These are phyloP conservation scores for Prosapia bicincta DNA, from an alignment of 2,888 invertebrate genomes.

Conservation along the genomic window DNA sequence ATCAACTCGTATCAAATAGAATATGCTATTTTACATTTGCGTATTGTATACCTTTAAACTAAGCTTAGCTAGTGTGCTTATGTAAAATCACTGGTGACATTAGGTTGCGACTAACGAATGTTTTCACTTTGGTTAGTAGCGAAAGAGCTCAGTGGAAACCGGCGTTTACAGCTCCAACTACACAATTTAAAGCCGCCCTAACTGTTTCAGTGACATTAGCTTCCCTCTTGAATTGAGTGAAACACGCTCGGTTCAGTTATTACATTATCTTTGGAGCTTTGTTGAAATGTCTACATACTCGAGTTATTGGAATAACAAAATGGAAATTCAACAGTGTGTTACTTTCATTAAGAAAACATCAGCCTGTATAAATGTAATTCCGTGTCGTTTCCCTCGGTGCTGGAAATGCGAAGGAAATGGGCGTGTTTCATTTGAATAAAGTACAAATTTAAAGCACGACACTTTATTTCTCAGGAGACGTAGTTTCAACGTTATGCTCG, in stretches of 20 bases:
- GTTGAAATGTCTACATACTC: neutral
- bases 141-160: neutral
- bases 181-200: neutral
- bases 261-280: neutral
- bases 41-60: too few relatives aligned
- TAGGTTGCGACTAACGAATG: slow-evolving; percentile 42
- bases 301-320: neutral
- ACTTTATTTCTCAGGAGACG: too few relatives aligned
- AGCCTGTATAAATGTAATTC: too few relatives aligned
- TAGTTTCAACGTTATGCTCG: too few relatives aligned
- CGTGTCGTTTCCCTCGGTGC: too few relatives aligned
- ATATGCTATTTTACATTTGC: too few relatives aligned
- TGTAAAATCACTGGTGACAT: too few relatives aligned
- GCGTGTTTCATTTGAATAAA: too few relatives aligned
- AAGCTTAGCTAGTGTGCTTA: too few relatives aligned
- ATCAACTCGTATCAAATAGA: too few relatives aligned
- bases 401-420: too few relatives aligned
- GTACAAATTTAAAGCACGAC: too few relatives aligned
- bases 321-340: neutral
- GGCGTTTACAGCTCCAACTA: neutral
- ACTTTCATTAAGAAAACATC: neutral
- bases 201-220: neutral
- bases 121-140: neutral
- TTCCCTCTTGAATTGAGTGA: neutral
- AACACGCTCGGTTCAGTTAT: neutral